A percentile compares a stretch with the other conserved stretches of the same genome.
Conservation (phyloP, 1,140 invertebrate species). For the Zaprionus vittiger region DNA sequence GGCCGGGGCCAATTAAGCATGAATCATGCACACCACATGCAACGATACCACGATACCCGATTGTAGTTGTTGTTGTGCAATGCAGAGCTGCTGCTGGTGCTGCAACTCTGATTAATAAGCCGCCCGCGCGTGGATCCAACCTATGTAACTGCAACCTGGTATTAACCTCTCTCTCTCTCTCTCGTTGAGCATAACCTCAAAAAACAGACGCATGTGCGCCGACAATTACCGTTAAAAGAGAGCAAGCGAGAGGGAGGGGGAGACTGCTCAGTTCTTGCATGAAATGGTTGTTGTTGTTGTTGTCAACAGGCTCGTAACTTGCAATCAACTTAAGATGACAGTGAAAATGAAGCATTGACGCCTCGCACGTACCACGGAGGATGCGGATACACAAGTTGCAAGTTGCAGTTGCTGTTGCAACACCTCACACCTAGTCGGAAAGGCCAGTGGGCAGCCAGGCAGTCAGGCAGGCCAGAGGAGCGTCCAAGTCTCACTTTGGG, state of each 20-base stretch:
- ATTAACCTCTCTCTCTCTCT: conserved; percentile 18
- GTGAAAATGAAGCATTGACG: conserved; percentile 84
- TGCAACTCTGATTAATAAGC: conserved; percentile 68
- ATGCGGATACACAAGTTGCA: conserved; percentile 44
- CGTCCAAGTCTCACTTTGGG: conserved; percentile 26
- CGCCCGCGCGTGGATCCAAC: conserved; percentile 49
- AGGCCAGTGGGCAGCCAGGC: conserved; percentile 58
- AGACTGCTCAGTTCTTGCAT: conserved; percentile 22
- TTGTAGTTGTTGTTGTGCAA: conserved; percentile 48
- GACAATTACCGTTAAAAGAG: conserved; percentile 63
- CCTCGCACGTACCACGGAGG: conserved; percentile 78
- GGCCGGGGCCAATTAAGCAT: conserved; percentile 69
- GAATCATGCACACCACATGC: conserved; percentile 64
- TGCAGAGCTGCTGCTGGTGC: neutral
- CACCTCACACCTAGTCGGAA: conserved; percentile 36
- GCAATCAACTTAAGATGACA: conserved; percentile 84
- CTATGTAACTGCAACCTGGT: conserved; percentile 16
- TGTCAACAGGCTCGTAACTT: conserved; percentile 84
- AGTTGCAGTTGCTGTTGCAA: conserved; percentile 28
- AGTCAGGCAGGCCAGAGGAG: conserved; percentile 8
- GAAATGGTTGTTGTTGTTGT: conserved; percentile 53
- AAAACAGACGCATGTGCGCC: conserved; percentile 52
- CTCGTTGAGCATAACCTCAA: conserved; percentile 31
- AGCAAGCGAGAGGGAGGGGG: conserved; percentile 14
- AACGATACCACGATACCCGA: conserved; percentile 15